Conservation (phyloP, 1,140 invertebrate genomes). For the Danaus plexippus region DNA sequence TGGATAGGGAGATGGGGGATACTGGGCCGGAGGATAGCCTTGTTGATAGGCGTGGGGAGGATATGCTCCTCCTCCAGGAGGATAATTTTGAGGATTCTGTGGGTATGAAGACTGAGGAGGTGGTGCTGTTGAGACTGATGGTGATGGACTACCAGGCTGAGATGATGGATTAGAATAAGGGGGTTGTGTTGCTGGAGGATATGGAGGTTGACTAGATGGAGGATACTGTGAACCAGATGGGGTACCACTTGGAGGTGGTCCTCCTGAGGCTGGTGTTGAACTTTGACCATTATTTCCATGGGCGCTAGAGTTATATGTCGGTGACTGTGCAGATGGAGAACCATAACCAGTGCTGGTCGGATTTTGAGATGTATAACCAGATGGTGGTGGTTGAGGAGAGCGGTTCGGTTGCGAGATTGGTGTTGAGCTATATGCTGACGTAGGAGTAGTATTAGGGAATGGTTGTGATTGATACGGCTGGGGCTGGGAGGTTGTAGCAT, state of each 20-base stretch:
- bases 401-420: slow-evolving; percentile 67
- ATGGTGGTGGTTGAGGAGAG: slow-evolving; percentile 63
- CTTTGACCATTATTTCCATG: slow-evolving; percentile 59
- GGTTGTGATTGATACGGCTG: slow-evolving; percentile 68
- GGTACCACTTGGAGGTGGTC: slow-evolving; percentile 34
- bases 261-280: slow-evolving; percentile 45
- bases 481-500: slow-evolving; percentile 57
- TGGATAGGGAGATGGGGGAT: slow-evolving; percentile 65
- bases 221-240: slow-evolving; percentile 58
- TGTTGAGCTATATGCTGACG: slow-evolving; percentile 63
- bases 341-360: slow-evolving; percentile 62
- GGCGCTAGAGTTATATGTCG: slow-evolving; percentile 65
- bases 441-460: slow-evolving; percentile 64
- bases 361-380: slow-evolving; percentile 59
- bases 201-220: slow-evolving; percentile 58
- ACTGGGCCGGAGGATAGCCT: slow-evolving; percentile 66
- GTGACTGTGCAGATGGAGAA: slow-evolving; percentile 65
- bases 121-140: slow-evolving; percentile 58
- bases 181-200: slow-evolving; percentile 62
- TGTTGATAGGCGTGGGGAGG: slow-evolving; percentile 67
- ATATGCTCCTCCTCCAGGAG: slow-evolving; percentile 60
- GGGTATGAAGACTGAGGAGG: slow-evolving; percentile 56
- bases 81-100: slow-evolving; percentile 61
- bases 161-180: slow-evolving; percentile 70
- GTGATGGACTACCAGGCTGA: slow-evolving; percentile 64